These are phyloP conservation scores for Ianthella basta DNA, from an alignment of 37 sponge, comb jelly and placozoan genomes.

Conservation along the genomic window DNA sequence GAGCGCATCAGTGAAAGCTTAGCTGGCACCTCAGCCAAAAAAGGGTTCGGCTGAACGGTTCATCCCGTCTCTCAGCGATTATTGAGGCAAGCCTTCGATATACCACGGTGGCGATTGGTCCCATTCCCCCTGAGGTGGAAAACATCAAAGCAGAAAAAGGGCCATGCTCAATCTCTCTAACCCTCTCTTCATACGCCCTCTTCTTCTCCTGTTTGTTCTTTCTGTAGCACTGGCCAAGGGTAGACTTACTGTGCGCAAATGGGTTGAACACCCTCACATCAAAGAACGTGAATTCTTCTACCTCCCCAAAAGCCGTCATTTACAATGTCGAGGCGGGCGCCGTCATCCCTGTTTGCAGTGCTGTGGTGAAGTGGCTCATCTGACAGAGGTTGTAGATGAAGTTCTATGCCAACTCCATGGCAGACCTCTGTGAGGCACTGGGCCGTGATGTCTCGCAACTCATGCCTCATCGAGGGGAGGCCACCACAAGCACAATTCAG, in stretches of 20 bases:
- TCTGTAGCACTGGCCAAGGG: conserved; percentile 2
- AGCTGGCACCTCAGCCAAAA: not conserved
- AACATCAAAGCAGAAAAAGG: not conserved
- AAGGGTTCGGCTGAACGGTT: not conserved
- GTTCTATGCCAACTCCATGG: not conserved
- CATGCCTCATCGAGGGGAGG: not conserved
- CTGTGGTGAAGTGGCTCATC: not conserved
- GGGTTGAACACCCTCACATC: no score
- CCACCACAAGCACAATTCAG: not conserved
- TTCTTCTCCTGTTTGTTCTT: not conserved
- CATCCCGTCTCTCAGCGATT: not conserved
- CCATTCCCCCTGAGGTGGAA: no score
- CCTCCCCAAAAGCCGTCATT: not conserved
- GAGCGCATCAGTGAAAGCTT: not conserved
- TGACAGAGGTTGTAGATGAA: not conserved
- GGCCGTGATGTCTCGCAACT: not conserved
- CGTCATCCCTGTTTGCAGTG: not conserved
- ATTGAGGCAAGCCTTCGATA: not conserved
- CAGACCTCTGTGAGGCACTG: conserved; percentile 2
- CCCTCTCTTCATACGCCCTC: conserved; percentile 2
- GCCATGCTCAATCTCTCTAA: not conserved
- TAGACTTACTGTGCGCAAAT: not conserved
- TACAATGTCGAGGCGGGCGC: no score
- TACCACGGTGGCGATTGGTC: not conserved
- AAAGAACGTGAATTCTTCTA: no score